phyloP scores from a whole-genome alignment of 2,797 vertebrate genomes.

The Urosaurus nigricauda region DNA sequence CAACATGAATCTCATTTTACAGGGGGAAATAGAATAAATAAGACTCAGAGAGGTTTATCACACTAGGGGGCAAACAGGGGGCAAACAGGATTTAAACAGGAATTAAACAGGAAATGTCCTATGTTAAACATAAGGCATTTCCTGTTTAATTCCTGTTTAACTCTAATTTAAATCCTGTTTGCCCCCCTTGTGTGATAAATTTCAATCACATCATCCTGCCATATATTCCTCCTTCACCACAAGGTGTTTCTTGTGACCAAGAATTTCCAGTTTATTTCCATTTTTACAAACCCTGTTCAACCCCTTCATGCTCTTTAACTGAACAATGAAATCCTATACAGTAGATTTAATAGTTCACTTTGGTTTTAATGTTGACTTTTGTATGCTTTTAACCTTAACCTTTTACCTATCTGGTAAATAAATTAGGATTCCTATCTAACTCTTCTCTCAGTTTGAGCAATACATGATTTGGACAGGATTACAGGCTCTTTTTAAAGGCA shows the following conservation, averaged over 20 bases:
- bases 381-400: no score
- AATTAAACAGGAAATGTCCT: no score
- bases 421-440: not conserved
- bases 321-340: not conserved
- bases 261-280: not conserved
- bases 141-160: no score
- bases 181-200: no score
- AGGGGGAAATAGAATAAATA: not conserved
- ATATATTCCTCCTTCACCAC: not conserved
- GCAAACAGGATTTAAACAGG: no score
- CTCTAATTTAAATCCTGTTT: no score
- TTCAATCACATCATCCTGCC: not conserved
- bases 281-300: not conserved
- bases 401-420: not conserved
- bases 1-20: not conserved
- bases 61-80: no score
- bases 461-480: not conserved
- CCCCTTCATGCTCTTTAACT: not conserved
- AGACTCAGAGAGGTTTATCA: no score
- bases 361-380: no score
- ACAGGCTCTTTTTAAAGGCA: not conserved
- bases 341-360: no score
- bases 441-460: not conserved
- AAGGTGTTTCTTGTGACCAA: not conserved
- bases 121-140: no score